Evolutionary conservation across 2,888 invertebrate species (phyloP), one percentile per base, ranked within the genome.

Genomic region (Drosophila ustulata): DNA sequence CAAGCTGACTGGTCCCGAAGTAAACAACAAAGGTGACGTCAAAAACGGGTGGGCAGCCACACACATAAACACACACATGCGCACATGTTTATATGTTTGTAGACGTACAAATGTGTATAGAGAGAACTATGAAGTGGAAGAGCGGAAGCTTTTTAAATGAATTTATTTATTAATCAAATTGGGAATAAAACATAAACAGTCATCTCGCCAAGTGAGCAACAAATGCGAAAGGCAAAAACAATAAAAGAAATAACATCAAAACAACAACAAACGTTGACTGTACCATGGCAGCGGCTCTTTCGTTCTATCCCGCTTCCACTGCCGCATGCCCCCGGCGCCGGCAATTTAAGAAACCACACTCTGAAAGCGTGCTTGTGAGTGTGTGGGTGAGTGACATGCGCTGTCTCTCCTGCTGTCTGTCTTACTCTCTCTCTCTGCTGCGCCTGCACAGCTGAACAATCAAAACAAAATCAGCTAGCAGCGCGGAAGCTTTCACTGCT

Each of bases 21-120:
- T 89, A 89, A 85, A 85, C 85, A 83, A 88, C 83, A 89, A 89
- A 89, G 85, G 78, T 89, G 89, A 85, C 89, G 85, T 89, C 89
- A 84, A 84, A 82, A 88, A 71, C 65, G 51, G 25, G 65, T 62
- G 69, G 66, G 59, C 50, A 68, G 58, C 34, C 26, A 43, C 8
- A 41, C 30, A 49, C 7, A 28, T 5, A 47, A 18, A 63, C 11
- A 11, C 1, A 18, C 39, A 41, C 39, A 41, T 7, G 7, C 39
- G 18, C 18, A 41, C 39, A 41, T 41, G 39, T 8, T 30, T 18
- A 18, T 43, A 30, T 30, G 4, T 26, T 11, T 25, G 26, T 51
- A 41, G n/a, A 11, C 8, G 43, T 18, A 18, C 18, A 18, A 23
- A 3, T 6, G 18, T 30, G 34, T 23, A 37, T 37, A 49, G 45